Percentiles rank a stretch among this genome's conserved stretches.
Evolutionary conservation across 2,113 vertebrate species (phyloP).

Genomic region (Eupsittula cactorum): DNA sequence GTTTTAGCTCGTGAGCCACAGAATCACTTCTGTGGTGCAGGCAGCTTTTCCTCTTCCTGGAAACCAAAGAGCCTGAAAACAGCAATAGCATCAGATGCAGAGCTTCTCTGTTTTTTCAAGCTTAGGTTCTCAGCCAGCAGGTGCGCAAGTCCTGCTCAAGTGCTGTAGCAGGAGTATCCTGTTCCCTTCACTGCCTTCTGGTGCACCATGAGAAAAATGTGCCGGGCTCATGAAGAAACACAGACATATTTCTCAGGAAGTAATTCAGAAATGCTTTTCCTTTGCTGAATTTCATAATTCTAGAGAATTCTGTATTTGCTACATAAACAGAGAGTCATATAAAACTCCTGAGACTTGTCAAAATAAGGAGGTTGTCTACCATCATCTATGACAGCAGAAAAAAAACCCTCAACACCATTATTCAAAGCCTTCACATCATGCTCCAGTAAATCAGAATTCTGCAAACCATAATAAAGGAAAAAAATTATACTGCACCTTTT

Average conservation of each 20-base stretch:
- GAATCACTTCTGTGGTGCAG: not conserved
- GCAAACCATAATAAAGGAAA: slow-evolving; percentile 53
- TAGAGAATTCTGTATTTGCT: not conserved
- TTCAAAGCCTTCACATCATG: slow-evolving; percentile 33
- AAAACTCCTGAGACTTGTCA: not conserved
- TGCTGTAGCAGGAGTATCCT: not conserved
- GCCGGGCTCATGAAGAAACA: not conserved
- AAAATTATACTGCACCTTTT: slow-evolving; percentile 60
- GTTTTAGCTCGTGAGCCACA: not conserved
- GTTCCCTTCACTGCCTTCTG: not conserved
- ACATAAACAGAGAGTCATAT: not conserved
- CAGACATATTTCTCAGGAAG: not conserved
- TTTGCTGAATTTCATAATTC: not conserved
- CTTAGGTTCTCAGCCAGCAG: not conserved
- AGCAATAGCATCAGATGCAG: slow-evolving; percentile 15
- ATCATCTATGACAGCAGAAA: slow-evolving; percentile 15
- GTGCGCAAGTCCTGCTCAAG: not conserved
- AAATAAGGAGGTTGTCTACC: not conserved
- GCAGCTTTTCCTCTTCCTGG: not conserved
- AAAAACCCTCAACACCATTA: slow-evolving; percentile 7
- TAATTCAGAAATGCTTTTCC: not conserved
- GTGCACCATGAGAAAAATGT: not conserved
- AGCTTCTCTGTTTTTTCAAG: not conserved
- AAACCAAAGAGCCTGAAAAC: not conserved
- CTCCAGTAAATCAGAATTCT: slow-evolving; percentile 51